phyloP scores from a whole-genome alignment of 2,797 vertebrate genomes.

The Propithecus deckenii region DNA sequence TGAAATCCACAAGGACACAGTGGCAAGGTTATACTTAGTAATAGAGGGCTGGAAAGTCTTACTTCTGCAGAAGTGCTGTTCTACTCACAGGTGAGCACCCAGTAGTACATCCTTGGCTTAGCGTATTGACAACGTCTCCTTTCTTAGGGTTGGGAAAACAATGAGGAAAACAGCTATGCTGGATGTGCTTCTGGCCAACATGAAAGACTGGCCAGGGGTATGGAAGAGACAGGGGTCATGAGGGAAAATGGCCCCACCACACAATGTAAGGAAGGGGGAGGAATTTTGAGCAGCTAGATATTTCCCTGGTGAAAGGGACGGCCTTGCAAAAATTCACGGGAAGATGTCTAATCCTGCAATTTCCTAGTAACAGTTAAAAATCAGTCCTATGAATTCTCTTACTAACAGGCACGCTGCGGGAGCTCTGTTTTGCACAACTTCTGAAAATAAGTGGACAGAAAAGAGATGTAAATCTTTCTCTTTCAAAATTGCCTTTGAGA shows the following conservation, averaged over 20 bases:
- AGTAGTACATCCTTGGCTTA: not conserved
- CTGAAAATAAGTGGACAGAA: too few relatives aligned
- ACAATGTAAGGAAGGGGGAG: not conserved
- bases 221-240: not conserved
- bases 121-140: not conserved
- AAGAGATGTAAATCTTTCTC: too few relatives aligned
- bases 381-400: too few relatives aligned
- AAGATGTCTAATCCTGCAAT: too few relatives aligned
- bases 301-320: not conserved
- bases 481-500: not conserved
- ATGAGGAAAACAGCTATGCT: not conserved
- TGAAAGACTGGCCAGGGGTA: not conserved
- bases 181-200: not conserved
- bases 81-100: not conserved
- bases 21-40: not conserved
- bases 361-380: too few relatives aligned
- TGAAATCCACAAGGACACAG: not conserved
- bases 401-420: too few relatives aligned
- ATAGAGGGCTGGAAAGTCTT: not conserved
- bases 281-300: not conserved
- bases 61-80: not conserved
- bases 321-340: too few relatives aligned
- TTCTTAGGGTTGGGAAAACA: not conserved
- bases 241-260: not conserved
- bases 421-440: too few relatives aligned